Base-by-base conservation (phyloP, 2,797 vertebrate genomes). In the Megalops cyprinoides region DNA sequence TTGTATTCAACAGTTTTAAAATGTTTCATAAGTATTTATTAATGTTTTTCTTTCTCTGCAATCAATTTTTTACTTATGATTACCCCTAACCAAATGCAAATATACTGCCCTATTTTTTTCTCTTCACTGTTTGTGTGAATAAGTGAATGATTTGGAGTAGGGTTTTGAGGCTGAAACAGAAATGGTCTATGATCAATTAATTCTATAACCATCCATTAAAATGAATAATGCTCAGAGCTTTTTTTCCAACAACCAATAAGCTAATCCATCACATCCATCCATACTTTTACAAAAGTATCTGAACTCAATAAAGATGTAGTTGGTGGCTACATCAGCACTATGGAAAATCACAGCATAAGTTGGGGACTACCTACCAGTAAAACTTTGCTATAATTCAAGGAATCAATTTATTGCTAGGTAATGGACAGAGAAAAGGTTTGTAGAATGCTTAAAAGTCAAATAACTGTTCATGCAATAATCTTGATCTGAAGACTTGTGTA, bases 241-340 rank as follows among this genome's bases (percentile, higher is more conserved):
- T 34, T 34, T 55, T 76, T 31, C 55, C 48, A 53, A 39, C 28
- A 23, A 8, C 51, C 37, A 48, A 44, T 62, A 51, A 51, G 46
- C 8, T 31, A 37, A 79, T 37, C 77, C 62, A 67, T 67, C 23
- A 51, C 37, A 25, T n/a, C n/a, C n/a, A n/a, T n/a, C n/a, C n/a
- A 58, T 48, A 28, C 28, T 8, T 25, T 23, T 60, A 60, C 12
- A 56, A 1, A 10, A 60, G 7, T 28, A 60, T 60, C 56, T 60
- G 23, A 49, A 49, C 48, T 6, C 48, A 25, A 7, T 60, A 25
- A 60, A 60, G 23, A 60, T 56, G 23, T 60, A 25, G 28, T 56
- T 8, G 8, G 53, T 18, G 53, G n/a, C 28, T 60, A 25, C 56
- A 28, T 60, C 56, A 60, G 20, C 56, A 60, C 20, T 60, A 60